phyloP scores from a whole-genome alignment of 2,797 vertebrate genomes.

The Gadopsis marmoratus region DNA sequence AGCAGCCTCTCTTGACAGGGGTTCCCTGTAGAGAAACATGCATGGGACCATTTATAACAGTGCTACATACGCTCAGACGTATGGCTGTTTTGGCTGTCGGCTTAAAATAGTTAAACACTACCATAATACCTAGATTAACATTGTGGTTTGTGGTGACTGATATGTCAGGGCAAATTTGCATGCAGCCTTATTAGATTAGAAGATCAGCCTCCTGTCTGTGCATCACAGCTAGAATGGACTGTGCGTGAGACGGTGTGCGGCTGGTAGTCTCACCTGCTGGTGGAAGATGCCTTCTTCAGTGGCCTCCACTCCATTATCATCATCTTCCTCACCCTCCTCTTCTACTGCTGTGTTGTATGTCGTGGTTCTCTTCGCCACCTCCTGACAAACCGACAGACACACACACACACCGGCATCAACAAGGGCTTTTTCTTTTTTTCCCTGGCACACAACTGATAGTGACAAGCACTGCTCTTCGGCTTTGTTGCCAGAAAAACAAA shows the following conservation, averaged over 20 bases:
- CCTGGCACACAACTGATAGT: background rate
- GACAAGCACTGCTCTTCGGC: background rate
- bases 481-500: background rate
- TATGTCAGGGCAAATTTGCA: too few relatives aligned
- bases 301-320: conserved; percentile 67
- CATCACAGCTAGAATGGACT: background rate
- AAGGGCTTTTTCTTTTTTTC: background rate
- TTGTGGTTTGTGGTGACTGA: background rate
- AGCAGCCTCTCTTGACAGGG: conserved; percentile 83
- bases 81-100: background rate
- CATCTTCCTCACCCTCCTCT: conserved; percentile 79
- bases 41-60: background rate
- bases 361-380: conserved; percentile 91
- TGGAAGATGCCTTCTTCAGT: conserved; percentile 80
- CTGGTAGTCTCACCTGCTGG: conserved; percentile 83
- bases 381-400: conserved; percentile 78
- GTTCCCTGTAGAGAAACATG: conserved; percentile 78
- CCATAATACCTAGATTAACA: background rate
- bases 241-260: background rate
- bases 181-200: background rate
- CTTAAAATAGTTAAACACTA: background rate
- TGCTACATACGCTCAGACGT: background rate
- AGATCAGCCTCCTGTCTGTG: background rate
- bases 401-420: background rate
- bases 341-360: conserved; percentile 86